Evolutionary conservation across 2,888 invertebrate species (phyloP).

Genomic region (Yponomeuta malinellus): DNA sequence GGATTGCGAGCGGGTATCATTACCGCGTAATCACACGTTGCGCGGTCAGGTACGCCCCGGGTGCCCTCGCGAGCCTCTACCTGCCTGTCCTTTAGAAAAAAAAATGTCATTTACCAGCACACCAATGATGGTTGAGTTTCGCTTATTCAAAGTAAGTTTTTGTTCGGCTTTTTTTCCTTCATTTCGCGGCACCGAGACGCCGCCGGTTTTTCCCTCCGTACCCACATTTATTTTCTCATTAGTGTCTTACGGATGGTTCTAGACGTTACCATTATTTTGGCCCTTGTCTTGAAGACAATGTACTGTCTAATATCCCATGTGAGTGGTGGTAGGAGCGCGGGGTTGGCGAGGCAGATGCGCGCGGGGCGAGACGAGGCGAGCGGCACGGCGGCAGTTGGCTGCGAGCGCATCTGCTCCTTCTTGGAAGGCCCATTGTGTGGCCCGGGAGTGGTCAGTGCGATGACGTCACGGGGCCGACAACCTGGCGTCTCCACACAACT

Average conservation of each 20-base stretch:
- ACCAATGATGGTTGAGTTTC: conserved; percentile 46
- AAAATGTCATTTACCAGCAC: conserved; percentile 58
- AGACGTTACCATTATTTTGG: not conserved
- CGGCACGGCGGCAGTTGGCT: not conserved
- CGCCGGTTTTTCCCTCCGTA: conserved; percentile 3
- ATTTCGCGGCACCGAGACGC: not conserved
- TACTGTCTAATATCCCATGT: conserved; percentile 19
- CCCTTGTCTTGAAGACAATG: not conserved
- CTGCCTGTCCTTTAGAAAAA: conserved; percentile 24
- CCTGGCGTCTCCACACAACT: conserved; percentile 40
- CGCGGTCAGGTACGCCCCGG: conserved; percentile 54
- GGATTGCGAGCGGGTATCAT: conserved; percentile 45
- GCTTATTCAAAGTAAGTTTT: conserved; percentile 57
- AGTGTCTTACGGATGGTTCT: not conserved
- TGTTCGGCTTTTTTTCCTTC: conserved; percentile 26
- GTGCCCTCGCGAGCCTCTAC: conserved; percentile 30
- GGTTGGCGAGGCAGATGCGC: conserved; percentile 24
- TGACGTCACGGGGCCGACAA: conserved; percentile 75
- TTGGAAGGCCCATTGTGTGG: conserved; percentile 71
- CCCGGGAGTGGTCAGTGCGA: conserved; percentile 67
- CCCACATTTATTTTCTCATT: conserved; percentile 25
- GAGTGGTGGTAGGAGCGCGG: conserved; percentile 20
- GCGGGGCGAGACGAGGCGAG: conserved; percentile 20
- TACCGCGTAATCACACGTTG: conserved; percentile 65
- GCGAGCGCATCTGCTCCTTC: conserved; percentile 69